A percentile compares a stretch with the other conserved stretches of the same genome.
phyloP scores from a whole-genome alignment of 2,113 vertebrate genomes.

The Sigmodon hispidus region DNA sequence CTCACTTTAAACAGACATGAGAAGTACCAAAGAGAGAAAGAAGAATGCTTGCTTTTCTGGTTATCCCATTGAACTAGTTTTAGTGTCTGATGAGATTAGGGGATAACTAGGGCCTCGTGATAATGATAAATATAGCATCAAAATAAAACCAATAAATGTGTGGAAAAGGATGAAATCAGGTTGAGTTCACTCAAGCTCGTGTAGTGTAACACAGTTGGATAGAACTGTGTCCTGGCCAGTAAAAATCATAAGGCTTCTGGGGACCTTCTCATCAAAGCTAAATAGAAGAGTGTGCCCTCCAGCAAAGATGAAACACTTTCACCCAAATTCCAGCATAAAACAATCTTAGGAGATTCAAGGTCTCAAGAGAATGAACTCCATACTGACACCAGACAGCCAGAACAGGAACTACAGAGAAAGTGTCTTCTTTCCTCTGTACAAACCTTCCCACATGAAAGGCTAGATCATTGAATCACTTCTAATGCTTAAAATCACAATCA shows the following conservation, averaged over 20 bases:
- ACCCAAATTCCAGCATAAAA: neutral
- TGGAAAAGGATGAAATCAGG: neutral
- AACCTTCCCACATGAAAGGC: neutral
- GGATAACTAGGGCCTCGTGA: neutral
- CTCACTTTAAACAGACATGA: neutral
- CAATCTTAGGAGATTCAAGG: neutral
- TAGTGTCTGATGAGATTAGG: neutral
- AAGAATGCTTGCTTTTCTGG: neutral
- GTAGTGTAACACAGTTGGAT: neutral
- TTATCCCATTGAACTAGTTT: neutral
- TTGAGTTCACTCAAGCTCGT: neutral
- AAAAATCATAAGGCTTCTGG: neutral
- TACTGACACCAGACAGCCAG: accelerated
- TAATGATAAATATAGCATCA: neutral
- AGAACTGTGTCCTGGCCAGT: neutral
- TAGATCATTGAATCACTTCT: neutral
- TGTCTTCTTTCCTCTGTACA: too few relatives aligned
- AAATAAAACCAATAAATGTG: neutral
- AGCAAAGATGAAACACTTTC: neutral
- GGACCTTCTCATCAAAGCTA: neutral
- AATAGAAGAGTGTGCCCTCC: neutral
- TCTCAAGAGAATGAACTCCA: neutral
- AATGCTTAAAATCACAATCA: neutral
- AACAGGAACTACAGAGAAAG: accelerated
- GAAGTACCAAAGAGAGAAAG: neutral